Base-by-base conservation (phyloP, 2,797 vertebrate genomes). In the Babyrousa celebensis region DNA sequence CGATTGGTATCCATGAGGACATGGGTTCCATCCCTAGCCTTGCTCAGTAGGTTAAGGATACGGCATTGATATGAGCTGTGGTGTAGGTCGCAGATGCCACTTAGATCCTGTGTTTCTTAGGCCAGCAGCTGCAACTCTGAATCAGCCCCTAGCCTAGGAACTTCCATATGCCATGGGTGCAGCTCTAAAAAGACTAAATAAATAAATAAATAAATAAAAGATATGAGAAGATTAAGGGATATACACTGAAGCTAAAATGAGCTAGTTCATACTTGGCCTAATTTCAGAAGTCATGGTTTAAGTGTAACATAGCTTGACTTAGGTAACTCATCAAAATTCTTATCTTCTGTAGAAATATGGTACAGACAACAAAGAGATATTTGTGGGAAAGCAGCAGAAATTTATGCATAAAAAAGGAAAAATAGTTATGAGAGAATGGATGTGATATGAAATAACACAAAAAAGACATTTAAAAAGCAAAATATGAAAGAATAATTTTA, bases 371-470 rank as follows among this genome's bases (percentile, higher is more conserved):
- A 77, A 74, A 91, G 82, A 48, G 4, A 87, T 58, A 70, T 82
- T 89, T 95, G 6, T 74, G 74, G 62, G 71, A 89, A 43, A 71
- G n/a, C 18, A 87, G 72, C 72, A 75, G 58, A 29, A 40, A 79
- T 54, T 85, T 54, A 85, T 79, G 74, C 27, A 25, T 36, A 85
- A 95, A 54, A 58, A 86, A 72, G 52, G 72, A 54, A 91, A 91
- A 85, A 87, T 25, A 62, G 21, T 74, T 80, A 65, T 75, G 58
- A 56, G 40, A 56, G 25, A 95, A 89, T 62, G 18, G 12, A 1
- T 85, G n/a, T 27, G 86, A 83, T 86, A 75, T 85, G 56, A 93
- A 89, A n/a, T 63, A 88, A 75, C 17, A 23, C 32, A 72, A 82
- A 32, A 79, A 71, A 48, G 9, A 70, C 27, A 72, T 20, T 84